Evolutionary conservation across 1,140 invertebrate species (phyloP), one percentile per base, ranked within the genome.

Genomic region (Monomorium pharaonis): DNA sequence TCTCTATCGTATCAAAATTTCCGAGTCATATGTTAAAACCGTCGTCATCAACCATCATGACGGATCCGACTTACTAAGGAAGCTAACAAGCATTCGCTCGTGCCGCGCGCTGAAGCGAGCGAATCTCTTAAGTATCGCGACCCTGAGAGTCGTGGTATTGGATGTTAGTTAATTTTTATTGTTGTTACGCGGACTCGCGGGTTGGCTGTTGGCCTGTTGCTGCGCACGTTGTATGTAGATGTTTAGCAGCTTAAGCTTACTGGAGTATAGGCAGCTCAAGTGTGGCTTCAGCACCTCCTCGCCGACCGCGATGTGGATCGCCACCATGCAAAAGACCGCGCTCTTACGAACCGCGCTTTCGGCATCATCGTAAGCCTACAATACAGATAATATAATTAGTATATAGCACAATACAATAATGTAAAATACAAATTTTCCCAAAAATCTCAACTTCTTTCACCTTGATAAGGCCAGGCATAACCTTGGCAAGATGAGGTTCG

Each of bases 321-420:
- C 98, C 3, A 99, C 99, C 97, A 99, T 98, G 92, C 98, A 99
- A 94, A 99, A 99, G 1, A 99, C 98, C 10, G 98, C 97, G 84
- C 98, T 98, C 94, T 99, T 99, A 18, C 99, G 96, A 33, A 99
- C 98, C 77, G 98, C 97, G 85, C 98, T 98, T 93, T 99, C 98
- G 24, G 96, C 94, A 92, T 98, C 97, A 93, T 99, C 98, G 92
- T 98, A 99, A 6, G 98, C 97, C 96, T 98, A 93, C 90, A 94
- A 24, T 24, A 44, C 16, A 27, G 9, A 27, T 5, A 58, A 9
- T 33, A 14, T 0, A 24, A 33, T 7, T 9, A 65, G 4, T 47
- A 49, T 21, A n/a, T 47, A 21, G 14, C 5, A 14, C 9, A 77
- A n/a, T 37, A 18, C 0, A 65, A 54, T 37, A 51, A 44, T 12